These are phyloP conservation scores for Brachirus orientalis DNA, from an alignment of 2,113 vertebrate genomes.

Conservation along the genomic window DNA sequence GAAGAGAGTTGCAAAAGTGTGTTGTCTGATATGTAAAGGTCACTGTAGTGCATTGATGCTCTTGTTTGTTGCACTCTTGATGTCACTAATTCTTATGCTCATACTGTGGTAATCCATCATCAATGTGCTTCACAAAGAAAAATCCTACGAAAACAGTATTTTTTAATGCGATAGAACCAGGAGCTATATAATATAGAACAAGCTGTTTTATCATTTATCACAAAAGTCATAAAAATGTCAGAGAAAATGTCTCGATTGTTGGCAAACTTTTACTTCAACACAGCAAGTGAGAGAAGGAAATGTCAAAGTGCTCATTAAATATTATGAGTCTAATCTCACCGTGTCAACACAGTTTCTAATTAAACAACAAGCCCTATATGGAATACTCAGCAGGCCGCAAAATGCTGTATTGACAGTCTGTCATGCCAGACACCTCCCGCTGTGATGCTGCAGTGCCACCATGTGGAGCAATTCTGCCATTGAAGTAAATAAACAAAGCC, in stretches of 20 bases:
- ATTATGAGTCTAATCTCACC: constrained; percentile 49
- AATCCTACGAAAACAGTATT: background rate
- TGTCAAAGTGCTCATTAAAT: constrained; percentile 62
- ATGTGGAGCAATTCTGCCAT: constrained; percentile 41
- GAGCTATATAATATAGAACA: background rate
- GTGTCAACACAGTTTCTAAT: constrained; percentile 52
- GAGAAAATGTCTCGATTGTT: background rate
- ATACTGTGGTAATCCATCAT: background rate
- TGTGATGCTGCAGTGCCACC: constrained; percentile 49
- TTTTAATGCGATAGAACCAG: background rate
- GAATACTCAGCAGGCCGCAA: constrained; percentile 27
- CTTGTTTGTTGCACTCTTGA: too few relatives aligned
- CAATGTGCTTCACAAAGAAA: background rate
- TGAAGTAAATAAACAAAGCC: background rate
- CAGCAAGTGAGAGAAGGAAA: constrained; percentile 38
- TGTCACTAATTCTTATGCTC: background rate
- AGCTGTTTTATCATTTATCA: constrained; percentile 11
- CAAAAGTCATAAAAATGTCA: constrained; percentile 3
- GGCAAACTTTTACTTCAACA: background rate
- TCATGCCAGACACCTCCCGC: background rate
- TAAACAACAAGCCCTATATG: constrained; percentile 49
- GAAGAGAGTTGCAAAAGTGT: too few relatives aligned
- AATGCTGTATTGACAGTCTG: background rate
- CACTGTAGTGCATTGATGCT: too few relatives aligned
- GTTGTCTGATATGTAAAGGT: too few relatives aligned